These are phyloP conservation scores for Andricus grossulariae DNA, from an alignment of 1,140 invertebrate species.

Conservation along the genomic window DNA sequence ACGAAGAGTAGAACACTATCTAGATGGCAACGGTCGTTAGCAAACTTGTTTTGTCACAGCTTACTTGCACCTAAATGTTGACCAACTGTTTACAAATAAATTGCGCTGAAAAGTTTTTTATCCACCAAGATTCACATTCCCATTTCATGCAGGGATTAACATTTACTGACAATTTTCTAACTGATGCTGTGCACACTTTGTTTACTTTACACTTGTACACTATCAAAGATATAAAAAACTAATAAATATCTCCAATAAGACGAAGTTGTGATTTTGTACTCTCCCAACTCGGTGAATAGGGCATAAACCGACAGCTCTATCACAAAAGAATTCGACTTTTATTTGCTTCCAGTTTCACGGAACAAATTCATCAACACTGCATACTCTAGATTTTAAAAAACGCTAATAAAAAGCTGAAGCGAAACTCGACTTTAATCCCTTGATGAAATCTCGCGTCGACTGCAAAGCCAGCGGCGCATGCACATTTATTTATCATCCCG, in stretches of 20 bases:
- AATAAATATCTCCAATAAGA: too few species aligned
- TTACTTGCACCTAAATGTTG: constrained; percentile 36
- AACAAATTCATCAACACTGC: background rate
- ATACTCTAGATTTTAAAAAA: background rate
- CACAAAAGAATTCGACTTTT: background rate
- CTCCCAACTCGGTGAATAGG: too few species aligned
- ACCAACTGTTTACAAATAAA: background rate
- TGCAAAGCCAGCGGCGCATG: constrained; percentile 6
- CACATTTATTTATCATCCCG: constrained; percentile 26
- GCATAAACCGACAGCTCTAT: too few species aligned
- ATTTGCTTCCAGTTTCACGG: background rate
- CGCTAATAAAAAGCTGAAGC: background rate
- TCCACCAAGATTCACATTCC: background rate
- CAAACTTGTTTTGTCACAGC: constrained; percentile 39
- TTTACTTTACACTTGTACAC: too few species aligned
- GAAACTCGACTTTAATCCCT: constrained; percentile 18
- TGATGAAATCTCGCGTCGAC: constrained; percentile 14
- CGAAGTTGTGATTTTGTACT: too few species aligned
- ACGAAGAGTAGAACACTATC: background rate
- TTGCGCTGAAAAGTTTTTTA: background rate
- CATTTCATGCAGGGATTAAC: background rate
- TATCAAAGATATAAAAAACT: too few species aligned
- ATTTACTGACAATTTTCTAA: too few species aligned
- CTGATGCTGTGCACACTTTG: too few species aligned
- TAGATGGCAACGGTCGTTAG: background rate